Evolutionary conservation across 2,888 invertebrate species (phyloP), one percentile per base, ranked within the genome.

Genomic region (Nipponacmea schrenckii): DNA sequence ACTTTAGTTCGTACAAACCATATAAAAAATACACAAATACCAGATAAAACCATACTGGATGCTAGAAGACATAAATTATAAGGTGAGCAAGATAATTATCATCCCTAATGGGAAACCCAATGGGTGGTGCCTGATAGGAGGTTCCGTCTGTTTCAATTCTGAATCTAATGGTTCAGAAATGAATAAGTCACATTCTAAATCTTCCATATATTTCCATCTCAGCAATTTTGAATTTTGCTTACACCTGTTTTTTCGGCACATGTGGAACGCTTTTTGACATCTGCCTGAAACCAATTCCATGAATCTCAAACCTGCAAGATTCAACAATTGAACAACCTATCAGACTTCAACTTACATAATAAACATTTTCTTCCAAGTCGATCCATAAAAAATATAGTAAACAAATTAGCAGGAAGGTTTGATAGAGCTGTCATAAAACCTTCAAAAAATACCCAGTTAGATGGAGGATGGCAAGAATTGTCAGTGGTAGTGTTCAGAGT

Each of bases 371-470:
- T 77, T 27, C 89, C 89, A 14, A 89, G 64, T 73, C 74, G 81
- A 69, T 89, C 89, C 79, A 89, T 87, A 10, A 88, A 72, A 20
- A 87, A 69, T 31, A 89, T 84, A 10, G 86, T 85, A 62, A 88
- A 71, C 0, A 89, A 71, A 74, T 89, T 88, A 26, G 88, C 88
- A 7, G 89, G 89, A 17, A 89, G 75, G 72, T 88, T 88, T n/a
- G 87, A 83, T 3, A 84, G 64, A 7, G 88, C 85, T 8, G 87
- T 86, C 70, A 89, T 76, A 73, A 89, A 87, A 5, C 86, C 83
- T 17, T 87, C 86, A 56, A 84, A 77, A 75, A 84, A 89, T 24
- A 88, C 83, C 73, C 79, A 77, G 44, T 80, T 73, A 17, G 80
- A 75, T 7, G 81, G 81, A 17, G 39, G 64, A 17, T 72, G 66